Base-by-base conservation (phyloP, 2,113 vertebrate species). In the Reinhardtius hippoglossoides region DNA sequence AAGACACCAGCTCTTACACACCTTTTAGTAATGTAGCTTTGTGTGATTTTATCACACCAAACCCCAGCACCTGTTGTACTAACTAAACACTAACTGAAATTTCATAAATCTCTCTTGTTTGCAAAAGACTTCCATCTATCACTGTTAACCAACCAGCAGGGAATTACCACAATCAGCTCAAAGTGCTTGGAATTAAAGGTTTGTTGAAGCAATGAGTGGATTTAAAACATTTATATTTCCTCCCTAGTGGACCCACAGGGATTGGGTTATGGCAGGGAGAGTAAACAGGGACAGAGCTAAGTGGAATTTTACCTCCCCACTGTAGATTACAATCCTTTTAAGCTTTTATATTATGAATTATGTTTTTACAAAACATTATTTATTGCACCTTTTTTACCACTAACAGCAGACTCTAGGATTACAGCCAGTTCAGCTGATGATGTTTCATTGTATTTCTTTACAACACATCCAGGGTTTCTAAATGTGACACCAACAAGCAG, bases 1-100 rank as follows among this genome's bases (percentile, higher is more conserved):
- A 18, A 44, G 44, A 18, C 44, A 48, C 5, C 44, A 48, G 44
- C 44, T 48, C 44, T 13, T 44, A 44, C 42, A 44, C 42, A 44
- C 42, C 42, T 15, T 52, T 65, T n/a, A 56, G 55, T 42, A 50
- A 24, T 31, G 48, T 70, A 54, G 46, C 46, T 70, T 52, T 57
- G 23, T 55, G 60, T 57, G 46, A 64, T 70, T 23, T 57, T 59
- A 61, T 18, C 56, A 61, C 55, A 44, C 59, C 63, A 65, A 74
- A 57, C 31, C 61, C 21, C 55, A 40, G 31, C 48, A 35, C 68
- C 64, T 71, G 26, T 24, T 71, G 27, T 50, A 57, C 54, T 59
- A 58, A 69, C 67, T 76, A 67, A 59, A 80, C 42, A 23, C n/a
- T 54, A 60, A 63, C 6, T 15, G 5, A 80, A 83, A 68, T 69